These are phyloP conservation scores for Monomorium pharaonis DNA, from an alignment of 1,140 invertebrate genomes.

Conservation along the genomic window DNA sequence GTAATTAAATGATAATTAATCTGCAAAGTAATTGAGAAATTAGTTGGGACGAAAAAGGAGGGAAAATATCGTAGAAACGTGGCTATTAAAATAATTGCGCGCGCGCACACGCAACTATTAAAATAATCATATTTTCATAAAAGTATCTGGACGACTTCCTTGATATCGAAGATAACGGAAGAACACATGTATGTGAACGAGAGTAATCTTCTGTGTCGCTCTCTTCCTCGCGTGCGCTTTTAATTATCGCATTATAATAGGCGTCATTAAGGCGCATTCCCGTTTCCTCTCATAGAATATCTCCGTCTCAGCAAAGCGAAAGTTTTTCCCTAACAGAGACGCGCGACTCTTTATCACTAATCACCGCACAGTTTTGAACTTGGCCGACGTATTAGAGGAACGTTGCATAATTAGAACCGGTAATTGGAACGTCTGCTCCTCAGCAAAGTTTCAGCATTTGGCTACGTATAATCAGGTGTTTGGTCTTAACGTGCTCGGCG, in stretches of 20 bases:
- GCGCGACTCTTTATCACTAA: conserved; percentile 54
- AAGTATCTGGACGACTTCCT: conserved; percentile 8
- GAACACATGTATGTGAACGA: not conserved
- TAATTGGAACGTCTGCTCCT: conserved; percentile 60
- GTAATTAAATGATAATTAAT: conserved; percentile 66
- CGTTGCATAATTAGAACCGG: conserved; percentile 60
- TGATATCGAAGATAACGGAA: conserved; percentile 4
- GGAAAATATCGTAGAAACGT: not conserved
- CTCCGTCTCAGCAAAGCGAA: conserved; percentile 34
- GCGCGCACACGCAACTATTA: no score
- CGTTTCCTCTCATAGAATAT: conserved; percentile 31
- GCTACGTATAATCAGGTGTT: conserved; percentile 59
- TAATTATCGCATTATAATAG: conserved; percentile 51
- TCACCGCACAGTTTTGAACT: conserved; percentile 55
- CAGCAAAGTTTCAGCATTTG: conserved; percentile 44
- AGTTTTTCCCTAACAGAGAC: conserved; percentile 51
- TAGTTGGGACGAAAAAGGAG: not conserved
- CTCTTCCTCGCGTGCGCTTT: conserved; percentile 16
- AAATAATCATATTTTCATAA: not conserved
- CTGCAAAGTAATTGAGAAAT: conserved; percentile 22
- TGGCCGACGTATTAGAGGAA: conserved; percentile 43
- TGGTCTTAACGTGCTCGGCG: not conserved
- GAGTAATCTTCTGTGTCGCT: conserved; percentile 5
- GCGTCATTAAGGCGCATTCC: conserved; percentile 33
- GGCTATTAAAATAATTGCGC: not conserved